Conservation (phyloP, 2,888 invertebrate genomes). For the Tiliacea citrago region DNA sequence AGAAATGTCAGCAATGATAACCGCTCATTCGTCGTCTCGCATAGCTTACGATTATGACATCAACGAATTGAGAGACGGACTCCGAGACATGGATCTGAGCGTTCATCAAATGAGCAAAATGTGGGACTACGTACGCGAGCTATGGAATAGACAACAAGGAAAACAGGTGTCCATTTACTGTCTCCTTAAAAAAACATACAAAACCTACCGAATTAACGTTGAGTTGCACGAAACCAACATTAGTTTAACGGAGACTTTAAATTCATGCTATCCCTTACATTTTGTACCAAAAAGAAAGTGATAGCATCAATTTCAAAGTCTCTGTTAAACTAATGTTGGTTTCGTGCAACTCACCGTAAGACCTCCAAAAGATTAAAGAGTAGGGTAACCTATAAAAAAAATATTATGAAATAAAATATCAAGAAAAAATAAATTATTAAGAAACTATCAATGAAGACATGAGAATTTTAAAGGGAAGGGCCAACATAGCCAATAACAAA, state of each 20-base stretch:
- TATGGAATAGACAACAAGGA: slow-evolving; percentile 89
- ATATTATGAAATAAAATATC: not conserved
- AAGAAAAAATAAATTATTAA: no score
- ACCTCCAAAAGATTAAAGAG: not conserved
- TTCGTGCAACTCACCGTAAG: no score
- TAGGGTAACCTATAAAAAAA: not conserved
- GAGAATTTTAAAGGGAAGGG: slow-evolving; percentile 14
- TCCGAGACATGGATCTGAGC: slow-evolving; percentile 86
- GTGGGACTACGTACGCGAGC: slow-evolving; percentile 88
- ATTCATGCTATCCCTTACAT: no score
- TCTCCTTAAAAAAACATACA: not conserved
- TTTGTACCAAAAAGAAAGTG: no score
- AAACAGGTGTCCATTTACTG: slow-evolving; percentile 79
- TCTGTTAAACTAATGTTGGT: no score
- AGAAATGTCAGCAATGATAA: slow-evolving; percentile 89
- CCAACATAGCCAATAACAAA: slow-evolving; percentile 26
- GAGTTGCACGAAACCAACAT: no score
- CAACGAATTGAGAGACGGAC: slow-evolving; percentile 87
- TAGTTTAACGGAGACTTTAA: no score
- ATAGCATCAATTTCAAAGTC: no score
- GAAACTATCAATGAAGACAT: no score
- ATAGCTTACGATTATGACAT: slow-evolving; percentile 89
- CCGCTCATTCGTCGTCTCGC: slow-evolving; percentile 87
- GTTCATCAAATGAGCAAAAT: slow-evolving; percentile 89
- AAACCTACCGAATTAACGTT: no score